These are phyloP conservation scores for Anolis apletophallus DNA, from an alignment of 2,797 vertebrate genomes.

Conservation along the genomic window DNA sequence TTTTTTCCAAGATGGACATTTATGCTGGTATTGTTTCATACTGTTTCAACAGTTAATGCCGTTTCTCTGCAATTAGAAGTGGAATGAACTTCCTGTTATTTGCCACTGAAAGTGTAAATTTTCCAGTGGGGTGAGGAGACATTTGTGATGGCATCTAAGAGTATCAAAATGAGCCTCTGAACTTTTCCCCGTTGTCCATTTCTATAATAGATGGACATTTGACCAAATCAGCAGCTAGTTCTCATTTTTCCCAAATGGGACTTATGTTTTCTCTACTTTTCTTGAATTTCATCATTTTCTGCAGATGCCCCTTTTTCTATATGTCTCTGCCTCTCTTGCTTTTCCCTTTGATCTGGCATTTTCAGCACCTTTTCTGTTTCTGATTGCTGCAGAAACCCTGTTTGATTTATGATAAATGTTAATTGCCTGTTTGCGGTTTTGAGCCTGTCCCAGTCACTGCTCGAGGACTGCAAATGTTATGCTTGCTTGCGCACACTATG, in stretches of 20 bases:
- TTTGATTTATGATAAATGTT: conserved; percentile 76
- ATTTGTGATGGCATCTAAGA: no score
- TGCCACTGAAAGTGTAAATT: no score
- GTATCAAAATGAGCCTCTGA: no score
- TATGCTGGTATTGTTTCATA: neutral
- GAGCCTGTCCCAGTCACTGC: conserved; percentile 57
- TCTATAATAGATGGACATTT: no score
- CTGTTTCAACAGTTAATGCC: neutral
- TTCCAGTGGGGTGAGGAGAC: no score
- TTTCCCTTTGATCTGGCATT: conserved; percentile 43
- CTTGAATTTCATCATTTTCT: neutral
- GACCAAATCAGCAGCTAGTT: neutral
- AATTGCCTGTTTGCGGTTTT: conserved; percentile 70
- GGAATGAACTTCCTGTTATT: no score
- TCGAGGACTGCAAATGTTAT: conserved; percentile 66
- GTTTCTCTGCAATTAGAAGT: no score
- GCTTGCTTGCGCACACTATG: conserved; percentile 53
- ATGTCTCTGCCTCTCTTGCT: conserved; percentile 31
- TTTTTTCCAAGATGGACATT: no score
- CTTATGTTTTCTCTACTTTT: neutral
- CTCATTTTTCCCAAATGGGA: neutral
- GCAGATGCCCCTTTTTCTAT: neutral
- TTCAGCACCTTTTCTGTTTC: conserved; percentile 29
- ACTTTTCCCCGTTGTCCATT: no score
- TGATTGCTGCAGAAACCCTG: conserved; percentile 54